Percentiles rank a stretch among this genome's conserved stretches.
These are phyloP conservation scores for Bos indicus DNA, from an alignment of 2,113 vertebrate species.

Conservation along the genomic window DNA sequence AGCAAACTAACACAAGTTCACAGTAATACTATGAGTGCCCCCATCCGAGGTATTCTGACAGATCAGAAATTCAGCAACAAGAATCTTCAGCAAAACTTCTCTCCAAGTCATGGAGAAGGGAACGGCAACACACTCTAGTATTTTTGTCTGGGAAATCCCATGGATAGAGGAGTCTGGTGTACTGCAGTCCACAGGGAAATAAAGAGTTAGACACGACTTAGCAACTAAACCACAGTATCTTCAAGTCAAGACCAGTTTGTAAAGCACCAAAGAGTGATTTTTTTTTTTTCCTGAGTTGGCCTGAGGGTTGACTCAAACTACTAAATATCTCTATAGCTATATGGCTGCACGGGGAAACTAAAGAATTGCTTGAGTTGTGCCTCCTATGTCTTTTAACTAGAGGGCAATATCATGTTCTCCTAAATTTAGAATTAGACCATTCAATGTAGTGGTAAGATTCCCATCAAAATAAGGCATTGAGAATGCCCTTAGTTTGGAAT, in stretches of 20 bases:
- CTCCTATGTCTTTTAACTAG: background rate
- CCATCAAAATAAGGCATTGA: constrained; percentile 8
- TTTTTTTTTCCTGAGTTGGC: background rate
- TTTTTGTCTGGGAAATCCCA: background rate
- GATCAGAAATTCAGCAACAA: background rate
- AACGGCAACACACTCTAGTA: background rate
- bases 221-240: background rate
- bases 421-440: background rate
- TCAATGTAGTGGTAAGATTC: background rate
- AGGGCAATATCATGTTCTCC: background rate
- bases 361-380: background rate
- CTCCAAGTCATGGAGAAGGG: background rate
- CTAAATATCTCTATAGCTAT: constrained; percentile 1
- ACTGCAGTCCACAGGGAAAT: background rate
- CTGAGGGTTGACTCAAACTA: background rate
- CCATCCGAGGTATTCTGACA: background rate
- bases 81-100: background rate
- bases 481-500: background rate
- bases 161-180: background rate
- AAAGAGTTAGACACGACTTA: background rate
- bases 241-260: background rate
- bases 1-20: background rate
- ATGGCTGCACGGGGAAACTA: background rate
- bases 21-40: background rate
- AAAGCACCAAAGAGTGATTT: background rate